Conservation (phyloP, 2,797 vertebrate genomes). For the Epinephelus malabaricus region DNA sequence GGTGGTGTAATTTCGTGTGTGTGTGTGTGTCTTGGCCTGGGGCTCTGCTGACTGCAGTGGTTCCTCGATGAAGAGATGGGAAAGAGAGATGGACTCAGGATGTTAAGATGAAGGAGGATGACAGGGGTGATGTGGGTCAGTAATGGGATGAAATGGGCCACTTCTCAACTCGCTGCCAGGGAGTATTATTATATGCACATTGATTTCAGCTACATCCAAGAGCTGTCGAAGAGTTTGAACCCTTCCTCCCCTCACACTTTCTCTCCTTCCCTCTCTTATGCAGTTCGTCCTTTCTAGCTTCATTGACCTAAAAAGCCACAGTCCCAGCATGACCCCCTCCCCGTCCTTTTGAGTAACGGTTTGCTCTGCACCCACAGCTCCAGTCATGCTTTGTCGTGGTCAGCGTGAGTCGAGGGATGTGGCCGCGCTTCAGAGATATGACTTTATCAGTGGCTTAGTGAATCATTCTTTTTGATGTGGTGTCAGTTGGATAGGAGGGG, state of each 20-base stretch:
- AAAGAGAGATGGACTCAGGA: slow-evolving; percentile 49
- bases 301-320: slow-evolving; percentile 70
- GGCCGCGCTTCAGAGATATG: slow-evolving; percentile 38
- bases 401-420: slow-evolving; percentile 42
- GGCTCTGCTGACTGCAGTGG: slow-evolving; percentile 44
- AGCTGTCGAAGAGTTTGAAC: slow-evolving; percentile 27
- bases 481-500: slow-evolving; percentile 21
- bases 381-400: slow-evolving; percentile 39
- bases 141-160: slow-evolving; percentile 46
- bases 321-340: slow-evolving; percentile 38
- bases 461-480: slow-evolving; percentile 58
- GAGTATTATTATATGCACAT: slow-evolving; percentile 29
- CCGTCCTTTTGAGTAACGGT: slow-evolving; percentile 42
- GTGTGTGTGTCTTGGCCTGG: slow-evolving; percentile 22
- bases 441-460: slow-evolving; percentile 53
- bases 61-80: slow-evolving; percentile 33
- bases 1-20: slow-evolving; percentile 31
- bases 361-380: slow-evolving; percentile 41
- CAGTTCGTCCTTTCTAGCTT: slow-evolving; percentile 30
- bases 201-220: slow-evolving; percentile 44
- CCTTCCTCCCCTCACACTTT: slow-evolving; percentile 10
- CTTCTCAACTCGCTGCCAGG: slow-evolving; percentile 40
- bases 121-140: slow-evolving; percentile 65
- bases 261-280: not conserved
- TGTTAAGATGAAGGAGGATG: slow-evolving; percentile 49